Percentiles rank a stretch among this genome's conserved stretches.
Conservation (phyloP, 2,888 invertebrate genomes). For the Helleia helle region DNA sequence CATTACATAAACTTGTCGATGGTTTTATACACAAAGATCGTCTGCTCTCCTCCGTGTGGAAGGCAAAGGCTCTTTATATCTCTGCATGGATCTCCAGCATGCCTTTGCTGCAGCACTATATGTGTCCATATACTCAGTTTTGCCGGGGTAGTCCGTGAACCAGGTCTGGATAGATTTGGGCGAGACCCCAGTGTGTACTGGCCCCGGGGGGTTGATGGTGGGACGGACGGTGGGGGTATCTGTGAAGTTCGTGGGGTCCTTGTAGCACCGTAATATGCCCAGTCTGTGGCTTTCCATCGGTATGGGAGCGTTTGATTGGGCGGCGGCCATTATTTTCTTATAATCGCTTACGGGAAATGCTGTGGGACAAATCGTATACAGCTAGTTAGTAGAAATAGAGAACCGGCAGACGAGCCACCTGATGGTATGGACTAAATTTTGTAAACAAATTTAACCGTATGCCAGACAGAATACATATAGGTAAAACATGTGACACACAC, state of each 20-base stretch:
- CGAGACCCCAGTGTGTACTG: constrained; percentile 46
- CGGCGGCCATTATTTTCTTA: constrained; percentile 71
- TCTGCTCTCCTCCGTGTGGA: constrained; percentile 75
- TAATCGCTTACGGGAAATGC: constrained; percentile 71
- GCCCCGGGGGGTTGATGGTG: constrained; percentile 65
- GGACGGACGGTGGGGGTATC: constrained; percentile 68
- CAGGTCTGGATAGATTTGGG: constrained; percentile 68
- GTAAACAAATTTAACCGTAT: no score
- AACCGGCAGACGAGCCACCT: no score
- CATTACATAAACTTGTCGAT: no score
- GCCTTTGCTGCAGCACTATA: constrained; percentile 75
- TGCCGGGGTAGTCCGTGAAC: constrained; percentile 71
- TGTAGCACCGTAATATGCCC: constrained; percentile 74
- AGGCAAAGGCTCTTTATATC: constrained; percentile 76
- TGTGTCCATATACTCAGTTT: constrained; percentile 77
- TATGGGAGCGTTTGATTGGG: constrained; percentile 73
- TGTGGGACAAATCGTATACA: constrained; percentile 31
- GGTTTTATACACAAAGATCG: constrained; percentile 66
- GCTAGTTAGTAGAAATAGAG: not conserved
- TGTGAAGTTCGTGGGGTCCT: constrained; percentile 76
- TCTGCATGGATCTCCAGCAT: constrained; percentile 75
- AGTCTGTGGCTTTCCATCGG: constrained; percentile 72
- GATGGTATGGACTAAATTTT: no score
- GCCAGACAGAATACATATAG: no score
- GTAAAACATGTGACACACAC: no score